phyloP scores from a whole-genome alignment of 2,113 vertebrate genomes.

The Rhinopithecus roxellana region DNA sequence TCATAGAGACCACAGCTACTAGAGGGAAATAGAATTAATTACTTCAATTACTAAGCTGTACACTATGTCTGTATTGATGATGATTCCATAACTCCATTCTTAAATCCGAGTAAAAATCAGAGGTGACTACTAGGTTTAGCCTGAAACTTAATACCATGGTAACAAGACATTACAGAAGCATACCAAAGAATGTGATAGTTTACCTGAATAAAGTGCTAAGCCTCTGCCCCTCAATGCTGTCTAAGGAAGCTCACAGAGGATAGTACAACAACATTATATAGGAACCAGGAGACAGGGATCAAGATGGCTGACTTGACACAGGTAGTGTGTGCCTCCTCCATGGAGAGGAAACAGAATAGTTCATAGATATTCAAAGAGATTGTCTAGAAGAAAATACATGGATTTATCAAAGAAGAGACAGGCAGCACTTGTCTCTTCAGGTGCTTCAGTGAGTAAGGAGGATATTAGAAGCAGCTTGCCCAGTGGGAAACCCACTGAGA shows the following conservation, averaged over 20 bases:
- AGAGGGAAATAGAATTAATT: not conserved
- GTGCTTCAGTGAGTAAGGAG: too few relatives aligned
- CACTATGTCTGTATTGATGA: not conserved
- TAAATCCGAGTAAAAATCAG: not conserved
- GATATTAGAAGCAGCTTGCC: too few relatives aligned
- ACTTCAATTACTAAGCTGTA: not conserved
- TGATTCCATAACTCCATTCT: not conserved
- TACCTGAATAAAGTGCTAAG: not conserved
- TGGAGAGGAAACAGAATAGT: too few relatives aligned
- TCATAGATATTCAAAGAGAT: too few relatives aligned
- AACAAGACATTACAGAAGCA: not conserved
- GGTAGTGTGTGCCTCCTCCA: too few relatives aligned
- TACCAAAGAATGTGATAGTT: not conserved
- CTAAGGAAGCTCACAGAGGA: not conserved
- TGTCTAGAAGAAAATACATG: too few relatives aligned
- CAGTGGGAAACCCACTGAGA: too few relatives aligned
- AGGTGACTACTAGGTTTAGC: not conserved
- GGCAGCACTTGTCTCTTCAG: too few relatives aligned
- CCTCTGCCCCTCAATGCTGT: not conserved
- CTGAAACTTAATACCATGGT: not conserved
- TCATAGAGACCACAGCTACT: not conserved
- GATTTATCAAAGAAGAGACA: too few relatives aligned
- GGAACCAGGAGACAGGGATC: not conserved
- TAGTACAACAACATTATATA: not conserved
- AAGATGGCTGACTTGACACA: too few relatives aligned